Evolutionary conservation across 2,113 vertebrate species (phyloP).

Genomic region (Halichoerus grypus): DNA sequence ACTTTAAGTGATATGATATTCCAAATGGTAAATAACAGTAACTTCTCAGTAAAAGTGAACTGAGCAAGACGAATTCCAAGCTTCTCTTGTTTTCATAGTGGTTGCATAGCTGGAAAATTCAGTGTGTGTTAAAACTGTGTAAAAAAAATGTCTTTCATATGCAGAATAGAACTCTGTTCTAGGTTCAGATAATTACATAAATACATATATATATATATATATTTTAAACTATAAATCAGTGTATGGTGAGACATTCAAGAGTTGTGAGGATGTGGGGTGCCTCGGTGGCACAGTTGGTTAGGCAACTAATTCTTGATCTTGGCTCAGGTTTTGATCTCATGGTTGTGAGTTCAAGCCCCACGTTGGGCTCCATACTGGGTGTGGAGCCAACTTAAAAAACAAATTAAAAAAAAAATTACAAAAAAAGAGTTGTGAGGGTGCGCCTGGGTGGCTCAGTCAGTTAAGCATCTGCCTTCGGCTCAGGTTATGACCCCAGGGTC

Average conservation of each 20-base stretch:
- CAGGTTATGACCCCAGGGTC: too few relatives aligned
- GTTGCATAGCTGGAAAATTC: background rate
- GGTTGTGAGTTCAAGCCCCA: too few relatives aligned
- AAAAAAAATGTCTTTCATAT: background rate
- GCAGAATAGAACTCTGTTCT: background rate
- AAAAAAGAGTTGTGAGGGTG: too few relatives aligned
- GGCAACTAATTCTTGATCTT: too few relatives aligned
- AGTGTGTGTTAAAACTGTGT: background rate
- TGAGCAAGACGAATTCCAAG: background rate
- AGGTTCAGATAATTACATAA: background rate
- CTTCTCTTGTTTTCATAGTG: background rate
- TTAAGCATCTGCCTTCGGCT: too few relatives aligned
- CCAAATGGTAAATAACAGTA: background rate
- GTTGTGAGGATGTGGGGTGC: background rate
- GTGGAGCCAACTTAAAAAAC: too few relatives aligned
- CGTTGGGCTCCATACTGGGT: too few relatives aligned
- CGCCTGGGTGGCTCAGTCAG: too few relatives aligned
- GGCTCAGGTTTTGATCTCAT: too few relatives aligned
- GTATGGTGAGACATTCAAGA: background rate
- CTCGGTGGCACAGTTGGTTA: too few relatives aligned
- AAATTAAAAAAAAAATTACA: too few relatives aligned
- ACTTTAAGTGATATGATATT: background rate
- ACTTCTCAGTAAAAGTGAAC: background rate
- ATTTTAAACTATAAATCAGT: background rate
- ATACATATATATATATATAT: background rate